Base-by-base conservation (phyloP, 2,797 vertebrate genomes). In the Myripristis murdjan region DNA sequence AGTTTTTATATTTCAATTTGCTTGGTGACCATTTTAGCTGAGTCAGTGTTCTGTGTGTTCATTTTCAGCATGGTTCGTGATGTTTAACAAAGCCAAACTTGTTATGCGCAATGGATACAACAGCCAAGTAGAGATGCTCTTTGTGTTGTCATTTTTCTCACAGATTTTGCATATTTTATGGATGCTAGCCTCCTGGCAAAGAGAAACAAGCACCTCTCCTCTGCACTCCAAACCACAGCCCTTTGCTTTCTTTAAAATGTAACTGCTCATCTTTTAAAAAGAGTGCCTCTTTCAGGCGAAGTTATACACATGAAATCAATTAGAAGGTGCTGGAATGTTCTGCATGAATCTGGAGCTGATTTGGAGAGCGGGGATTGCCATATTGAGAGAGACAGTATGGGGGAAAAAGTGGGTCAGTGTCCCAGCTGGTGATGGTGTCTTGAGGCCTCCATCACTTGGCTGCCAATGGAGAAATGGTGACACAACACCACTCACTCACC, bases 261-360 rank as follows among this genome's bases (percentile, higher is more conserved):
- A n/a, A 75, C 63, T 66, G 62, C 69, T 75, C 39, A 6, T 81
- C 79, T 89, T 87, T 31, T n/a, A n/a, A 82, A 67, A 66, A 77
- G 81, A 79, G 82, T 86, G 62, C 82, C 58, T 89, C 83, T 86
- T 85, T 68, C 52, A 75, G 74, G 86, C 73, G 75, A 65, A 84
- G 66, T 70, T 62, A 46, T 71, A 80, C 92, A 94, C 83, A 91
- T 94, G 93, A 92, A 91, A 91, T 90, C 90, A 92, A 93, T 95
- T 94, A 93, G 86, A 92, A 94, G 87, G 92, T 93, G 89, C 91
- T 92, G 93, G 93, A 94, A 95, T 94, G 93, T 89, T 87, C 86
- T 79, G 84, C 56, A 43, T 80, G 85, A 83, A 90, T 91, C 91
- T 95, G 94, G 90, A 92, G 81, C 86, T 92, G 89, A 93, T 95